Base-by-base conservation (phyloP, 2,888 invertebrate species). In the Sycophila texana region DNA sequence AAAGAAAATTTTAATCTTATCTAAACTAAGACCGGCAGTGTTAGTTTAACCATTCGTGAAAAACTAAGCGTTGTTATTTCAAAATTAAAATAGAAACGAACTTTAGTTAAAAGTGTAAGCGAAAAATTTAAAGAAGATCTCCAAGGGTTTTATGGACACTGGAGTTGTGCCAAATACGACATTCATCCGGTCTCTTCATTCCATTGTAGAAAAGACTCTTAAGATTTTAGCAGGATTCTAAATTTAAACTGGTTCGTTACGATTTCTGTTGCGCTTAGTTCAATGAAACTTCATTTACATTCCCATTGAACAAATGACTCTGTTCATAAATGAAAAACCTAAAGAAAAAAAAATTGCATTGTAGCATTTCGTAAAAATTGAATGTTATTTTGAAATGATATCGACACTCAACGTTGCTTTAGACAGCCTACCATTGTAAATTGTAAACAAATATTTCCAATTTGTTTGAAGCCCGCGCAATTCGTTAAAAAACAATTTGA, bases 101-200 rank as follows among this genome's bases (percentile, higher is more conserved):
- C 60, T 71, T 71, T 77, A 39, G 65, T 55, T 57, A n/a, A 26
- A 65, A 4, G 57, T 10, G 18, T 20, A 30, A 67, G 39, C 51
- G 16, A 57, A 14, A 67, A 57, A 68, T 74, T 74, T 70, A 63
- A 75, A 75, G 63, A 63, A 57, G 22, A 16, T 66, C 63, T 55
- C 20, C 20, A 51, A 4, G 20, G 61, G 39, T 72, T 75, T 75
- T 72, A 79, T 72, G 75, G 57, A 14, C 12, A 63, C 49, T 79
- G 79, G 75, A 75, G 55, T 49, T 12, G 5, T 47, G 75, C 79
- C 79, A 79, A 79, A 72, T 63, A 12, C 49, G 16, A 55, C 53
- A 61, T 47, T 39, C 53, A 14, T 53, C 66, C 22, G 55, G 72
- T 61, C 67, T 60, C 58, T 71, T 63, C 47, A 5, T 30, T 49